phyloP scores from a whole-genome alignment of 2,113 vertebrate species.

The Cygnus buccinator region DNA sequence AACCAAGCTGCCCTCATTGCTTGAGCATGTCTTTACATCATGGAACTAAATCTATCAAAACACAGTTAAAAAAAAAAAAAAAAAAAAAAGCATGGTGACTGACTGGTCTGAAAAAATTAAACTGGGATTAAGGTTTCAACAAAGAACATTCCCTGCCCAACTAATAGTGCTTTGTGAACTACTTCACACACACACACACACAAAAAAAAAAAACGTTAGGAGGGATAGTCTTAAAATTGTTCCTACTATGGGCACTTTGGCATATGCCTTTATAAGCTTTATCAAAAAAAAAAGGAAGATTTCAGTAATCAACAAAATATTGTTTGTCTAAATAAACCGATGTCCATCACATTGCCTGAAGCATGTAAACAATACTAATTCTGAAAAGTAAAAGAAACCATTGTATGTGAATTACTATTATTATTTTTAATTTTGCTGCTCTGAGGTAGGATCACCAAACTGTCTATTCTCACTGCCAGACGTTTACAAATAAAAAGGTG shows the following conservation, averaged over 20 bases:
- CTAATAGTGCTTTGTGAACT: neutral
- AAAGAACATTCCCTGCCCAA: neutral
- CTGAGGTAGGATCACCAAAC: neutral
- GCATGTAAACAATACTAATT: neutral
- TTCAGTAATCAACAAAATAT: neutral
- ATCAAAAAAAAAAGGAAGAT: neutral
- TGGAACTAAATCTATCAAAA: slow-evolving; percentile 49
- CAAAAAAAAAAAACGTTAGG: neutral
- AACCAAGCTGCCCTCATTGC: slow-evolving; percentile 17
- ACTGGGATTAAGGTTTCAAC: neutral
- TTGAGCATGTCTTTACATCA: slow-evolving; percentile 42
- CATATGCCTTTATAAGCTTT: neutral
- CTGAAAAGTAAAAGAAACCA: neutral
- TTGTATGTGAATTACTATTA: neutral
- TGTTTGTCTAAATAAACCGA: neutral
- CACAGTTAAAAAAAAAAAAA: slow-evolving; percentile 25
- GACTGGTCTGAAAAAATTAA: neutral
- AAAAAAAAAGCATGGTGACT: neutral
- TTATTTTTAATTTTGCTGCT: neutral
- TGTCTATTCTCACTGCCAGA: neutral
- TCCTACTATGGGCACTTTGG: neutral
- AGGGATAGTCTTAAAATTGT: neutral
- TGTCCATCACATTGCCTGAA: neutral
- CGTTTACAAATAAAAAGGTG: neutral
- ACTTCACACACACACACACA: neutral